Evolutionary conservation across 1,140 invertebrate species (phyloP), one percentile per base, ranked within the genome.

Genomic region (Cataglyphis hispanica): DNA sequence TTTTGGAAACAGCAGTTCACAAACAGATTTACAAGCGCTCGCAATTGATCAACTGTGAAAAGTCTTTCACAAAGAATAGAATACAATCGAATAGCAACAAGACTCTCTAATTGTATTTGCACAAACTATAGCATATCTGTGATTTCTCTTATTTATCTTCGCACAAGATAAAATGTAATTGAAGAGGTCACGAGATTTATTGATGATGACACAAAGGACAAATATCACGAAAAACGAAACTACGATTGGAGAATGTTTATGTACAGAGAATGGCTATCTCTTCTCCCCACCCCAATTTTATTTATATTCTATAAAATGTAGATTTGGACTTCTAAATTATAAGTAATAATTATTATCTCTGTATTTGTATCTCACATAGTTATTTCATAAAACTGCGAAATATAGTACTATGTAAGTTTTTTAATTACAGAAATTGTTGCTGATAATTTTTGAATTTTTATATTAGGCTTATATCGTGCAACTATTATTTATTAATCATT

Each of bases 21-120:
- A 60, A 74, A n/a, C 84, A 43, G 61, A 3, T 40, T 40, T 27
- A 22, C 58, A 31, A 31, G 61, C 66, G 58, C 27, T 85, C 75
- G 27, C 34, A 63, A 66, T 50, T 74, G 80, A 80, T 80, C 85
- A 87, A 89, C 85, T 75, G 75, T 87, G 56, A 85, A 87, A 80
- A 81, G 67, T n/a, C 56, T 76, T 40, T 76, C 43, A 56, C 53
- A 25, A 34, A 53, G 76, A 78, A 66, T 53, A 74, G 74, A 72
- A 60, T 75, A 66, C 19, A 81, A 76, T 56, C 27, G 76, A 40
- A 56, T 61, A 50, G 61, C 34, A 70, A 85, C 69, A 61, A 75
- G 53, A n/a, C 4, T 31, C 31, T 31, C 16, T 53, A 43, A 69
- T 8, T 40, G 43, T 66, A 31, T 53, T 58, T 53, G 22, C 53